A percentile compares a stretch with the other conserved stretches of the same genome.
These are phyloP conservation scores for Umimayanthus kanabou DNA, from an alignment of 92 coral and sea anemone genomes.

Conservation along the genomic window DNA sequence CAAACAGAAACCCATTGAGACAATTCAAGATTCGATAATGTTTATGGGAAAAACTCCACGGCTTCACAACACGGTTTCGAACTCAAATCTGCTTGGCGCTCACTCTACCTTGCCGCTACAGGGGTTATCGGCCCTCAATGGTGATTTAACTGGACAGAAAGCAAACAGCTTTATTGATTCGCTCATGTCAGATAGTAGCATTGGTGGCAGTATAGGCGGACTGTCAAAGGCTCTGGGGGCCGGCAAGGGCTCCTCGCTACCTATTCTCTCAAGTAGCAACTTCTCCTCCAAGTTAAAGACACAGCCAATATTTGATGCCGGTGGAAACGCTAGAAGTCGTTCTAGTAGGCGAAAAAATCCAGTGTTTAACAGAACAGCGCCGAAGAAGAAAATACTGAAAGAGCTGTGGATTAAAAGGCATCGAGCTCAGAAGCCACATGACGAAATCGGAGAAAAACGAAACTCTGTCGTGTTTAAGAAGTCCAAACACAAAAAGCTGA, in stretches of 20 bases:
- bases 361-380: background rate
- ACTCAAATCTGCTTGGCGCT: background rate
- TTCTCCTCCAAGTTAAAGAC: conserved; percentile 22
- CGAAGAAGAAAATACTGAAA: conserved; percentile 1
- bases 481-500: background rate
- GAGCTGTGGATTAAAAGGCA: conserved; percentile 11
- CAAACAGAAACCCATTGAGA: conserved; percentile 25
- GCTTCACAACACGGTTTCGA: background rate
- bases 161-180: conserved; percentile 26
- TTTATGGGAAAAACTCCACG: conserved; percentile 31
- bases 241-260: conserved; percentile 16
- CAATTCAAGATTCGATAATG: conserved; percentile 31
- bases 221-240: conserved; percentile 21
- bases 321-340: conserved; percentile 28
- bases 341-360: background rate
- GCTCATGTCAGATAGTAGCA: conserved; percentile 9
- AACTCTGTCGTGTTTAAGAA: background rate
- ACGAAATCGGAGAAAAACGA: background rate
- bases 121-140: conserved; percentile 2
- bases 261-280: conserved; percentile 38
- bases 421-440: background rate
- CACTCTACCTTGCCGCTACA: background rate
- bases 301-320: conserved; percentile 2
- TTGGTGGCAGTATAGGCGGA: conserved; percentile 22
- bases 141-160: conserved; percentile 16